phyloP scores from a whole-genome alignment of 2,888 invertebrate species.

The Papilio elwesi region DNA sequence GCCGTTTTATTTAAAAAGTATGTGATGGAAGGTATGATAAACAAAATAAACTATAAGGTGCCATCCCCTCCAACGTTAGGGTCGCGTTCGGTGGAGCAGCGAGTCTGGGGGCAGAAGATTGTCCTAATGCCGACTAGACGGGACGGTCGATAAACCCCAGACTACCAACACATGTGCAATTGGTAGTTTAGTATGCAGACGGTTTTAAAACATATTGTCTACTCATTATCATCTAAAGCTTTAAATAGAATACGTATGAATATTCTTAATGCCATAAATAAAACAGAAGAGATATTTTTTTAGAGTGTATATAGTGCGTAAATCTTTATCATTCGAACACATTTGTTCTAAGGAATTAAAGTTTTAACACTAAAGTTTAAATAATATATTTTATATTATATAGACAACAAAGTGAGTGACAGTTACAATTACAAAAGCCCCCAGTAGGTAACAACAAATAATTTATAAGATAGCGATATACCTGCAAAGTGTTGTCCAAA shows the following conservation, averaged over 20 bases:
- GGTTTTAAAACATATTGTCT: constrained; percentile 53
- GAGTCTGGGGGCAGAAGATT: constrained; percentile 49
- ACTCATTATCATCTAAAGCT: constrained; percentile 51
- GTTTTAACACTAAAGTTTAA: too few relatives aligned
- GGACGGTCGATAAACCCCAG: constrained; percentile 76
- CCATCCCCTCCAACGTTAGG: constrained; percentile 13
- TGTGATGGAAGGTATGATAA: background rate
- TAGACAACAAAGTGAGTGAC: too few relatives aligned
- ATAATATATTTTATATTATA: too few relatives aligned
- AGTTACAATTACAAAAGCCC: too few relatives aligned
- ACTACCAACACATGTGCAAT: constrained; percentile 55
- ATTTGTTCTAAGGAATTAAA: too few relatives aligned
- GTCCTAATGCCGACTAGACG: constrained; percentile 57
- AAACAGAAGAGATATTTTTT: too few relatives aligned
- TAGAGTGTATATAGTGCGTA: too few relatives aligned
- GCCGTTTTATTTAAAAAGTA: too few relatives aligned
- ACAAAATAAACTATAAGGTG: constrained; percentile 17
- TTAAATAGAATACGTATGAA: background rate
- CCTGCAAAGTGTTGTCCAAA: background rate
- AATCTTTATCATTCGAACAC: too few relatives aligned
- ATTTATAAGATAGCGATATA: background rate
- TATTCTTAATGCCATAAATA: too few relatives aligned
- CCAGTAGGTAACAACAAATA: too few relatives aligned
- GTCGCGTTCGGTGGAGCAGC: constrained; percentile 41
- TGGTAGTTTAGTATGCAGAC: constrained; percentile 60